phyloP scores from a whole-genome alignment of 2,888 invertebrate species.

The Laothoe populi region DNA sequence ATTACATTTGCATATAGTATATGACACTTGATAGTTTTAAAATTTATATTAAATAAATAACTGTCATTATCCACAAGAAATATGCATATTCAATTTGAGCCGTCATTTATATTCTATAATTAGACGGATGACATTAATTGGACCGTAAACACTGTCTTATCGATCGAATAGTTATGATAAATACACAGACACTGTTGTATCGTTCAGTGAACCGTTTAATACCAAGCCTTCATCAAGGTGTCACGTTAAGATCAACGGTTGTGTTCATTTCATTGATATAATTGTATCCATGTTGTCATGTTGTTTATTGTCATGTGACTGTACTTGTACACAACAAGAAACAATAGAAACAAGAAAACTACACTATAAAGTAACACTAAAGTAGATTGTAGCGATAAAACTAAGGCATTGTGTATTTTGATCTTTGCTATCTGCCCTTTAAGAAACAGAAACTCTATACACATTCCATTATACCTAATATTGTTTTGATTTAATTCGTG shows the following conservation, averaged over 20 bases:
- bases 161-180: slow-evolving; percentile 50
- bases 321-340: background rate
- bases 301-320: no score
- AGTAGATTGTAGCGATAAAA: slow-evolving; percentile 9
- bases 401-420: background rate
- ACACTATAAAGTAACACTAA: background rate
- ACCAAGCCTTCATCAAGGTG: slow-evolving; percentile 40
- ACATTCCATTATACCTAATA: no score
- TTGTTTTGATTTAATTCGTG: background rate
- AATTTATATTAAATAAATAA: background rate
- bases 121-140: slow-evolving; percentile 43
- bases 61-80: background rate
- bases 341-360: no score
- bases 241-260: slow-evolving; percentile 36
- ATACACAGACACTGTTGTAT: slow-evolving; percentile 49
- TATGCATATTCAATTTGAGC: slow-evolving; percentile 29
- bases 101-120: slow-evolving; percentile 44
- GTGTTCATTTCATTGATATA: slow-evolving; percentile 19
- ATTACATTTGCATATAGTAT: no score
- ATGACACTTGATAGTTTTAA: no score
- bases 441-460: background rate
- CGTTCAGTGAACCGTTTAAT: slow-evolving; percentile 59
- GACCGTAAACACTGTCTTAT: slow-evolving; percentile 50
- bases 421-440: background rate
- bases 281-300: background rate